Evolutionary conservation across 2,797 vertebrate genomes (phyloP), one percentile per base, ranked within the genome.

Genomic region (Euphonia xanthogaster): DNA sequence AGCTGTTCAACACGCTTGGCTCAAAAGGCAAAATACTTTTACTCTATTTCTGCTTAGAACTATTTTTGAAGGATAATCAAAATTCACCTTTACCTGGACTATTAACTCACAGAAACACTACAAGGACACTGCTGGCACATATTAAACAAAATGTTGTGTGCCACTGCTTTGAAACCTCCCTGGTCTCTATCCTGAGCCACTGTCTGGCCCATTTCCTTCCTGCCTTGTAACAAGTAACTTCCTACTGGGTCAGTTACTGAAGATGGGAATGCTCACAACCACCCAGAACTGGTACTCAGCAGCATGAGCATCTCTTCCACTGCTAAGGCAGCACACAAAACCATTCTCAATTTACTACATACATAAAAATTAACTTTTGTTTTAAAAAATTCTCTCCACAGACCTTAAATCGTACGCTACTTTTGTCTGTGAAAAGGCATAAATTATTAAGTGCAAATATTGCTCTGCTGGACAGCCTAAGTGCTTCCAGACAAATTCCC

Each of bases 61-160:
- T 53, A 21, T 20, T 81, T 72, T 21, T 45, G 20, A 45, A 48
- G 3, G 6, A 5, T 50, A 12, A 86, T 25, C 11, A 48, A 73
- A 3, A 58, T 21, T 40, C 44, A 83, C 42, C 23, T 40, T 76
- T 47, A 54, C 16, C 6, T 10, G 4, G 14, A 13, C 31, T 53
- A 15, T 13, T 55, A 47, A 25, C 42, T 70, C 19, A n/a, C 0
- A 44, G 20, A 48, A 40, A 44, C 30, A 63, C 10, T 42, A 37
- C 0, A 0, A 4, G 8, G 22, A 58, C 40, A 21, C 15, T 35
- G 9, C 3, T 30, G 54, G 12, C 16, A 1, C 2, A 11, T 3
- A 1, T 17, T 44, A 66, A 53, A 68, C 9, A 28, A 57, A n/a
- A 28, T 5, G 1, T 37, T 23, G 15, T 0, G 0, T 35, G 31